Conservation (phyloP, 2,113 vertebrate genomes). For the Leucopsar rothschildi region DNA sequence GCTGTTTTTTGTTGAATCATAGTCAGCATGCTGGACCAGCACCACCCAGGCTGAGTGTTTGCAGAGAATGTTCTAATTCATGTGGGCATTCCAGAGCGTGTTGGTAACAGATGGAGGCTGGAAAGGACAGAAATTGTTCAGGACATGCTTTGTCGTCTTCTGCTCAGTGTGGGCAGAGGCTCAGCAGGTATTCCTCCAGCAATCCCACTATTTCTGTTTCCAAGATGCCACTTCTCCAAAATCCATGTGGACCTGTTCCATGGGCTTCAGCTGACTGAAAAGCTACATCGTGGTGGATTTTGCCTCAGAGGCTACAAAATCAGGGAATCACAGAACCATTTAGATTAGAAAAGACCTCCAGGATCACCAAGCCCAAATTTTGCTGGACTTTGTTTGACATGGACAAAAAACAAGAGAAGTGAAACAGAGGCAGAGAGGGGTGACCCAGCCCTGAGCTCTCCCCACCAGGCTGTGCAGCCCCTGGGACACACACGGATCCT, state of each 20-base stretch:
- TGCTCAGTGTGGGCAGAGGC: neutral
- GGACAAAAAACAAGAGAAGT: neutral
- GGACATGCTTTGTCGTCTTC: rapidly evolving
- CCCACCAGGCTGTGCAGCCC: neutral
- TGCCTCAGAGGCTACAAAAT: neutral
- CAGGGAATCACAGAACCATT: neutral
- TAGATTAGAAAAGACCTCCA: neutral
- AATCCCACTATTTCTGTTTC: neutral
- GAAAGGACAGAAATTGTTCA: neutral
- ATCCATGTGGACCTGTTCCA: neutral
- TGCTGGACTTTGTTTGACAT: neutral
- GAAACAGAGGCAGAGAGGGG: neutral
- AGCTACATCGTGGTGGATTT: rapidly evolving
- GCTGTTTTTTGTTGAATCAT: neutral
- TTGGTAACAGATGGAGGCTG: rapidly evolving
- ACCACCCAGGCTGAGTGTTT: neutral
- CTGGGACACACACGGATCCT: rapidly evolving
- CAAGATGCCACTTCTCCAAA: neutral
- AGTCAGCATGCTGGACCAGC: neutral
- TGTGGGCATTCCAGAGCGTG: rapidly evolving
- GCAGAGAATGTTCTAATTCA: neutral
- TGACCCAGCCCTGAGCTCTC: neutral
- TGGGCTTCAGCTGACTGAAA: neutral
- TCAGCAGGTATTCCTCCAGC: neutral
- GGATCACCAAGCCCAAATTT: neutral